Evolutionary conservation across 2,113 vertebrate genomes (phyloP).

Genomic region (Theropithecus gelada): DNA sequence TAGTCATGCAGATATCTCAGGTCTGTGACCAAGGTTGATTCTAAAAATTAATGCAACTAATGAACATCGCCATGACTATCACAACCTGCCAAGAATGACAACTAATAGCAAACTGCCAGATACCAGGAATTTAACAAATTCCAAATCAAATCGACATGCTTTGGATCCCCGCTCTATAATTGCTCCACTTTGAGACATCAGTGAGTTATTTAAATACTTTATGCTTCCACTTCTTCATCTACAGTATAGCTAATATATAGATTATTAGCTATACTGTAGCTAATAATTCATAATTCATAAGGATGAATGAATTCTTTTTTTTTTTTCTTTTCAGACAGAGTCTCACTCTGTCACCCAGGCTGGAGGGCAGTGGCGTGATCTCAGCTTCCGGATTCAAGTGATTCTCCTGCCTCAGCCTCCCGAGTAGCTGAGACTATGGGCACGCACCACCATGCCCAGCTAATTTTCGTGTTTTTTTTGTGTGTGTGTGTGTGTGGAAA

Average conservation of each 20-base stretch:
- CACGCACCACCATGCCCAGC: too few relatives aligned
- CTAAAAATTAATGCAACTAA: background rate
- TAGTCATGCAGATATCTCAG: background rate
- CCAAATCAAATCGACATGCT: background rate
- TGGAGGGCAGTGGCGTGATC: too few relatives aligned
- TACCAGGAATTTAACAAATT: background rate
- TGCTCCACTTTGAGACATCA: background rate
- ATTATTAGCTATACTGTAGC: too few relatives aligned
- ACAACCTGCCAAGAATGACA: background rate
- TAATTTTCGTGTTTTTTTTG: too few relatives aligned
- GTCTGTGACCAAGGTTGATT: background rate
- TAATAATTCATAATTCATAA: too few relatives aligned
- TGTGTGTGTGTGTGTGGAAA: too few relatives aligned
- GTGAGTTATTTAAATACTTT: background rate
- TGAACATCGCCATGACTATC: background rate
- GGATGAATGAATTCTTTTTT: conserved; percentile 12
- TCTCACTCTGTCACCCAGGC: too few relatives aligned
- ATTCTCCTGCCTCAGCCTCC: too few relatives aligned
- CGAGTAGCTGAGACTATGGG: too few relatives aligned
- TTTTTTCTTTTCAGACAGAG: background rate
- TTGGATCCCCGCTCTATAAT: background rate
- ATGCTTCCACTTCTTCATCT: background rate
- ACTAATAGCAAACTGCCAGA: background rate
- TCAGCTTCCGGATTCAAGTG: too few relatives aligned
- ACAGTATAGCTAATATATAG: background rate